phyloP scores from a whole-genome alignment of 2,797 vertebrate genomes.

The Pachyuromys duprasi region DNA sequence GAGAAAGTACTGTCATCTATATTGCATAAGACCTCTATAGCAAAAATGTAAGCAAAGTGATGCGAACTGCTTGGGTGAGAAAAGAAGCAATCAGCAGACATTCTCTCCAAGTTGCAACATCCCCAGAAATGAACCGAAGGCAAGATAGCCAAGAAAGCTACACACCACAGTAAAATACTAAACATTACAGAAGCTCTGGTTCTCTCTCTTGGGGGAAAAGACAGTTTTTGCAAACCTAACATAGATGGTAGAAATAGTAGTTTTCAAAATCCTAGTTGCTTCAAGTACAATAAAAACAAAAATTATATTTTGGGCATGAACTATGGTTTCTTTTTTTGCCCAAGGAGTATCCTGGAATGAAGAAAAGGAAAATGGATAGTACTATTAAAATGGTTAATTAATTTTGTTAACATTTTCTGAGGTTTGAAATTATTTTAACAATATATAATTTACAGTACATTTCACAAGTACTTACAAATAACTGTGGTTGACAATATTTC shows the following conservation, averaged over 20 bases:
- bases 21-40: background rate
- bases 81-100: background rate
- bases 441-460: background rate
- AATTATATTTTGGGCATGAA: background rate
- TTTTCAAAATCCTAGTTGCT: background rate
- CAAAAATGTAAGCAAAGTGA: background rate
- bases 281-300: background rate
- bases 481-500: conserved; percentile 10
- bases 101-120: background rate
- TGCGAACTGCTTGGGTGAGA: background rate
- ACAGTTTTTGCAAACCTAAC: background rate
- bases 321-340: background rate
- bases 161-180: background rate
- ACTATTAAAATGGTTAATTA: background rate
- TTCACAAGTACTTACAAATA: conserved; percentile 36
- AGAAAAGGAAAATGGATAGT: background rate
- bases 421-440: conserved; percentile 17
- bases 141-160: background rate
- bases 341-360: background rate
- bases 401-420: conserved; percentile 14
- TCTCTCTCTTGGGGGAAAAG: background rate
- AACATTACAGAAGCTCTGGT: background rate
- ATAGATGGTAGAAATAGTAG: background rate
- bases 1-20: background rate
- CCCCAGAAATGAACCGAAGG: background rate